Conservation (phyloP, 2,888 invertebrate genomes). For the Lasioglossum zephyrum region DNA sequence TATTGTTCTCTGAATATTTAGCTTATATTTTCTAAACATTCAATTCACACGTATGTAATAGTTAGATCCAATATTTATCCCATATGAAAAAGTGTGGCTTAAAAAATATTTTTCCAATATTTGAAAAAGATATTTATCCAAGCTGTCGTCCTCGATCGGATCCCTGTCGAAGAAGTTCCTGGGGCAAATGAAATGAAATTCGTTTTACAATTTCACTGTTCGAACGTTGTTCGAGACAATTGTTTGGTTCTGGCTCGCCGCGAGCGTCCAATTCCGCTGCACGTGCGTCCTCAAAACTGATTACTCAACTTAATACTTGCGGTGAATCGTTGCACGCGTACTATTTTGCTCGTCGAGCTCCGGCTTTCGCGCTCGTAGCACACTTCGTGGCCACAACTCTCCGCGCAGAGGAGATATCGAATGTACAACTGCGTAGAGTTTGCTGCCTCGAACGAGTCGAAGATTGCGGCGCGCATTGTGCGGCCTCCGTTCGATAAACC, state of each 20-base stretch:
- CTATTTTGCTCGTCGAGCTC: constrained; percentile 46
- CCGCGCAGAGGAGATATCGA: constrained; percentile 53
- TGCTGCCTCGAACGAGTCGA: constrained; percentile 17
- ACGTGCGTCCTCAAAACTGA: constrained; percentile 29
- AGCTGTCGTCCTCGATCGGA: too few species aligned
- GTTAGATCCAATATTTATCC: too few species aligned
- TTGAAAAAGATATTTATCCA: too few species aligned
- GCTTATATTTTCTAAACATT: too few species aligned
- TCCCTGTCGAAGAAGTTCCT: too few species aligned
- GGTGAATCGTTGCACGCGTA: constrained; percentile 40
- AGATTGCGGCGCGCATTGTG: constrained; percentile 58
- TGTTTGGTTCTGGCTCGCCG: neutral
- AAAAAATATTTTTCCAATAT: too few species aligned
- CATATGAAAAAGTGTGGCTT: too few species aligned
- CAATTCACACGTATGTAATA: too few species aligned
- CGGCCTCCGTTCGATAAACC: constrained; percentile 57
- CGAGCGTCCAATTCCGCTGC: constrained; percentile 2
- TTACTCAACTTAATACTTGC: constrained; percentile 41
- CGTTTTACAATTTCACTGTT: too few species aligned
- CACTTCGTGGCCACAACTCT: constrained; percentile 37
- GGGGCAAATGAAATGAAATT: too few species aligned
- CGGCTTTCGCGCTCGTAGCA: constrained; percentile 39
- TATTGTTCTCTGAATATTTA: too few species aligned
- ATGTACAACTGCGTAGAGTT: constrained; percentile 40
- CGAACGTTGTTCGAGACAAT: neutral